Percentiles rank a stretch among this genome's conserved stretches.
These are phyloP conservation scores for Drosophila leonis DNA, from an alignment of 2,888 invertebrate genomes.

Conservation along the genomic window DNA sequence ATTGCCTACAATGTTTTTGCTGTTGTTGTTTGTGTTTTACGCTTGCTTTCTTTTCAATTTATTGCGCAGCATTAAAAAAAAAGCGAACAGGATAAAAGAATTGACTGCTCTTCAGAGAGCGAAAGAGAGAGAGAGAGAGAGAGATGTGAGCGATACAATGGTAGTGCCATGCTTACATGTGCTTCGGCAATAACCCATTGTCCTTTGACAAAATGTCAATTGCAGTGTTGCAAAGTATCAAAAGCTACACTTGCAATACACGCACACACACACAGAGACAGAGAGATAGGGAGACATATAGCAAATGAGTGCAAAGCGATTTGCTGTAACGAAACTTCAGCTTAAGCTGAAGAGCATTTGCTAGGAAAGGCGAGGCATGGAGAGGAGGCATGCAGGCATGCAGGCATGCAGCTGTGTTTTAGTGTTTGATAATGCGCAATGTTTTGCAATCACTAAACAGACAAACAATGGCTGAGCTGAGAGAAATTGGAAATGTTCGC, in stretches of 20 bases:
- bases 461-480: constrained; percentile 7
- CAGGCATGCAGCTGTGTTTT: background rate
- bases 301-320: constrained; percentile 27
- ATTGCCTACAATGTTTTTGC: constrained; percentile 58
- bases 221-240: constrained; percentile 64
- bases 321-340: constrained; percentile 23
- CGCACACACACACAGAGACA: background rate
- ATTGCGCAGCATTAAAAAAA: constrained; percentile 70
- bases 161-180: constrained; percentile 36
- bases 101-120: constrained; percentile 7
- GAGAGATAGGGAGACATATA: background rate
- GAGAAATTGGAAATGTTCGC: constrained; percentile 10
- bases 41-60: constrained; percentile 80
- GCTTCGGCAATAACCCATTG: constrained; percentile 42
- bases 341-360: background rate
- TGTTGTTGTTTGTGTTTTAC: constrained; percentile 54
- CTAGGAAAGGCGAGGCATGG: no score
- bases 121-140: background rate
- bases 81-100: constrained; percentile 9
- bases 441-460: constrained; percentile 19
- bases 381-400: background rate
- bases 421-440: constrained; percentile 18
- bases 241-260: constrained; percentile 42
- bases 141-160: constrained; percentile 44
- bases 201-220: constrained; percentile 74